These are phyloP conservation scores for Ruditapes philippinarum DNA, from an alignment of 1,140 invertebrate genomes.

Conservation along the genomic window DNA sequence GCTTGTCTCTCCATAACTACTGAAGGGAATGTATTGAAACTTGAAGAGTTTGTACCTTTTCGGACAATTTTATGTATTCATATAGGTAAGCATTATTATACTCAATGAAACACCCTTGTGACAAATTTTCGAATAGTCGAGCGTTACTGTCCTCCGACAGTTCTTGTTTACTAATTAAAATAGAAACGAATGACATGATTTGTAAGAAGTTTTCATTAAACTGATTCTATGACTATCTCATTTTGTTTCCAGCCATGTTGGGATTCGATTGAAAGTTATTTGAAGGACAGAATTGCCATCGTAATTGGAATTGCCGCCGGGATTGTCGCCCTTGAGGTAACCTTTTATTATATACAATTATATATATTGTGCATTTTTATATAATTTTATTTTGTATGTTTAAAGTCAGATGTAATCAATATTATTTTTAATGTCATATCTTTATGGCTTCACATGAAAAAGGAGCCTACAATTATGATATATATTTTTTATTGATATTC, in stretches of 20 bases:
- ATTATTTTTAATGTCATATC: not conserved
- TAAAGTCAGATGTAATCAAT: not conserved
- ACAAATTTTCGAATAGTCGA: too few species aligned
- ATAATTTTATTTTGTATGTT: not conserved
- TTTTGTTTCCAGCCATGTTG: conserved; percentile 38
- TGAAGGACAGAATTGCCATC: conserved; percentile 40
- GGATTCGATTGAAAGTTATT: conserved; percentile 32
- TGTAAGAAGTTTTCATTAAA: too few species aligned
- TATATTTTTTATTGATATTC: not conserved
- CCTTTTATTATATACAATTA: not conserved
- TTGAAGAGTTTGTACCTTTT: too few species aligned
- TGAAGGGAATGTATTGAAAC: too few species aligned
- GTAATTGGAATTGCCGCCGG: conserved; percentile 54
- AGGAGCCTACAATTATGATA: too few species aligned
- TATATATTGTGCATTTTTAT: not conserved
- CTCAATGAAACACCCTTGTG: too few species aligned
- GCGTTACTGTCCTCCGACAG: too few species aligned
- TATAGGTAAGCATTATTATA: too few species aligned
- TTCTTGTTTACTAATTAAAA: too few species aligned
- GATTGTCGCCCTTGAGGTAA: conserved; percentile 11
- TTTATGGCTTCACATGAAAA: not conserved
- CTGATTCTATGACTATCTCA: not conserved
- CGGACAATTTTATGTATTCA: too few species aligned
- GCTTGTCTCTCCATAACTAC: too few species aligned
- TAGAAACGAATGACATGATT: too few species aligned